A percentile compares a stretch with the other conserved stretches of the same genome.
Evolutionary conservation across 2,888 invertebrate species (phyloP).

Genomic region (Camponotus fellah): DNA sequence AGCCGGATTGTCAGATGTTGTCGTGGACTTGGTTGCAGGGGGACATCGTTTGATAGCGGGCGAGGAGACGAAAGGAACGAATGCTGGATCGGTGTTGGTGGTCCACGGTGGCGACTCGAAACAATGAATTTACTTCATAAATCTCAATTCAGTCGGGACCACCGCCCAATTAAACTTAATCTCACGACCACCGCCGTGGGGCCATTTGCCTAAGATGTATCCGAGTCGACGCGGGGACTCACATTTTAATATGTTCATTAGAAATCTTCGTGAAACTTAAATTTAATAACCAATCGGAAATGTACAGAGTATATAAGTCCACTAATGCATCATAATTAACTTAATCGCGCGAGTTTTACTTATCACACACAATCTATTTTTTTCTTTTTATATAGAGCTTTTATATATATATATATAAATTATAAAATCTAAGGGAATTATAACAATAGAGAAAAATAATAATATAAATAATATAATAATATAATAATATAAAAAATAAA

Average conservation of each 20-base stretch:
- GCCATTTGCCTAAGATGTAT: constrained; percentile 79
- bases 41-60: constrained; percentile 83
- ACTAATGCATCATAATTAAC: not conserved
- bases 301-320: not conserved
- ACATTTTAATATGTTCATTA: constrained; percentile 61
- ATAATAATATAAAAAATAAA: too few species aligned
- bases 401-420: not conserved
- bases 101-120: constrained; percentile 82
- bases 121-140: constrained; percentile 86
- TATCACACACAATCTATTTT: not conserved
- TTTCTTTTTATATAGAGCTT: not conserved
- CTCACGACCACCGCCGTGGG: constrained; percentile 80
- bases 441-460: not conserved
- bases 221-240: constrained; percentile 55
- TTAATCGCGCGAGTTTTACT: not conserved
- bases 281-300: constrained; percentile 34
- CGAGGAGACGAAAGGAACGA: constrained; percentile 62
- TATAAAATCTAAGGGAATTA: not conserved
- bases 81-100: constrained; percentile 79
- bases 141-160: constrained; percentile 84
- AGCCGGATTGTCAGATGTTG: constrained; percentile 79
- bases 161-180: constrained; percentile 85
- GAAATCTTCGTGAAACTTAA: constrained; percentile 27
- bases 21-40: constrained; percentile 77
- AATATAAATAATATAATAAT: too few species aligned